Conservation (phyloP, 2,113 vertebrate genomes). For the Oxygymnocypris stewartii region DNA sequence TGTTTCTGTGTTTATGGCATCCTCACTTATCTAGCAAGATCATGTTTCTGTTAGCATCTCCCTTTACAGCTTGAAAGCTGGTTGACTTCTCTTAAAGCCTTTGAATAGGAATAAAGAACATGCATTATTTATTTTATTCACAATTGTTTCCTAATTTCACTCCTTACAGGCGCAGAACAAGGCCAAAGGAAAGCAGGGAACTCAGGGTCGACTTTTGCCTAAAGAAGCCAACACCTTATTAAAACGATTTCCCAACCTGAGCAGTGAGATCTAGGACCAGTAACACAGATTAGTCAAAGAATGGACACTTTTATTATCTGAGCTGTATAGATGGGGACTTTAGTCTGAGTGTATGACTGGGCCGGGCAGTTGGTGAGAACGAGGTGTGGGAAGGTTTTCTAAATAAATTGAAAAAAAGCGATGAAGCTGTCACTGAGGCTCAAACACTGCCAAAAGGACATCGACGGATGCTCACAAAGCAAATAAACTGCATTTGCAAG, state of each 20-base stretch:
- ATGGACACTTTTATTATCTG: slow-evolving; percentile 14
- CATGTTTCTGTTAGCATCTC: neutral
- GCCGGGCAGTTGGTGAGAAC: neutral
- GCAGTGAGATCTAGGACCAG: slow-evolving; percentile 59
- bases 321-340: slow-evolving; percentile 12
- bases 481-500: slow-evolving; percentile 31
- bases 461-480: slow-evolving; percentile 16
- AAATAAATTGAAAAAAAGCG: neutral
- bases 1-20: neutral
- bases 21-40: neutral
- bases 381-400: neutral
- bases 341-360: slow-evolving; percentile 14
- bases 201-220: slow-evolving; percentile 69
- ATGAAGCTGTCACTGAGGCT: neutral
- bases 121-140: neutral
- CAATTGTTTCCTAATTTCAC: slow-evolving; percentile 45
- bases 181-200: slow-evolving; percentile 48
- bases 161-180: slow-evolving; percentile 75
- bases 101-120: neutral
- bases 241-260: slow-evolving; percentile 81
- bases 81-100: neutral
- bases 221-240: slow-evolving; percentile 80
- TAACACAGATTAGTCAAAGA: neutral
- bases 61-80: neutral
- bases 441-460: neutral